These are phyloP conservation scores for Leuciscus waleckii DNA, from an alignment of 2,797 vertebrate genomes.

Conservation along the genomic window DNA sequence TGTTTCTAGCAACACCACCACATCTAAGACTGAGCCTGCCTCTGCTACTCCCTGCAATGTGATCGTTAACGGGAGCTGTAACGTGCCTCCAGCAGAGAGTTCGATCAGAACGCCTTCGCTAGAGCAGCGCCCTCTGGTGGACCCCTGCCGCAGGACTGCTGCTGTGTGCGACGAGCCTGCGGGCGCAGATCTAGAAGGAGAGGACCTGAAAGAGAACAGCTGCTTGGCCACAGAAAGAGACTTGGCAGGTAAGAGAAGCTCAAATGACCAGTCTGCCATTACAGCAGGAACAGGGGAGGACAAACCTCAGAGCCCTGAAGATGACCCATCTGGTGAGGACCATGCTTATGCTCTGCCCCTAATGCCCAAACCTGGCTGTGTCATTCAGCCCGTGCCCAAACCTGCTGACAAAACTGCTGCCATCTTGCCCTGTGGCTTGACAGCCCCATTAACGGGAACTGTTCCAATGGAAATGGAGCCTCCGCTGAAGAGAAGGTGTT, in stretches of 20 bases:
- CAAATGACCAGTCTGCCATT: constrained; percentile 80
- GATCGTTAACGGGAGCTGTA: constrained; percentile 91
- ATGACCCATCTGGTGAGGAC: constrained; percentile 91
- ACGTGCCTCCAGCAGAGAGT: constrained; percentile 67
- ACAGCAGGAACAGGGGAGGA: constrained; percentile 82
- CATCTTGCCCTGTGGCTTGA: constrained; percentile 91
- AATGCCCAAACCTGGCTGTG: constrained; percentile 92
- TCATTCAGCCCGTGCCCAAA: constrained; percentile 99
- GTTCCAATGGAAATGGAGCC: constrained; percentile 95
- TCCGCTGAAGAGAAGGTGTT: constrained; percentile 98
- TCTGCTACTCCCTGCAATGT: constrained; percentile 90
- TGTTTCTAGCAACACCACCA: constrained; percentile 69
- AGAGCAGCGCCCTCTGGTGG: constrained; percentile 69
- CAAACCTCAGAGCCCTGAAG: constrained; percentile 87
- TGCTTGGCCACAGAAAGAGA: constrained; percentile 87
- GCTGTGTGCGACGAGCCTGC: constrained; percentile 68
- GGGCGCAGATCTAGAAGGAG: constrained; percentile 89
- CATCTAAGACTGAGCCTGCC: constrained; percentile 77
- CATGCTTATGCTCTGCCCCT: constrained; percentile 93
- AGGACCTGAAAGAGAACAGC: constrained; percentile 98
- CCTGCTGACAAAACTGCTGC: constrained; percentile 90
- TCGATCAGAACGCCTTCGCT: constrained; percentile 76
- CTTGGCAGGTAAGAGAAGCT: constrained; percentile 82
- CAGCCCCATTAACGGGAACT: constrained; percentile 86
- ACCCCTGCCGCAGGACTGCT: constrained; percentile 73